Percentiles rank a stretch among this genome's conserved stretches.
Evolutionary conservation across 1,140 invertebrate species (phyloP).

Genomic region (Sipha flava): DNA sequence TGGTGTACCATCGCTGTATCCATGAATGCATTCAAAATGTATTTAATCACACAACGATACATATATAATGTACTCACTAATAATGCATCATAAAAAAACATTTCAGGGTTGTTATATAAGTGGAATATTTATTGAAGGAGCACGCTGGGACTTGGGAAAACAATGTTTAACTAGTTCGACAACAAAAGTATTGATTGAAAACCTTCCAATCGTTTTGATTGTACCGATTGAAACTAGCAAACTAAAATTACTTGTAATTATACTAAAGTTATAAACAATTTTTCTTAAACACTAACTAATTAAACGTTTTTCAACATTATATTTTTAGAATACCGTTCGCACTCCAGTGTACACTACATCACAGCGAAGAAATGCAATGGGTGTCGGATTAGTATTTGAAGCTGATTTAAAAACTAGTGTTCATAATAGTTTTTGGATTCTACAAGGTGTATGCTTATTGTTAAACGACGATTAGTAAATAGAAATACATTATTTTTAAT

Average conservation of each 20-base stretch:
- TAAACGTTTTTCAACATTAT: too few relatives aligned
- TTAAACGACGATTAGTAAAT: conserved; percentile 60
- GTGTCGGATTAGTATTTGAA: conserved; percentile 81
- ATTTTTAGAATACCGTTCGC: conserved; percentile 68
- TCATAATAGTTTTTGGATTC: conserved; percentile 75
- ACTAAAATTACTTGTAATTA: conserved; percentile 51
- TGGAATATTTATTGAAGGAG: conserved; percentile 85
- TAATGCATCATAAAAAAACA: too few relatives aligned
- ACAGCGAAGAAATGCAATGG: conserved; percentile 73
- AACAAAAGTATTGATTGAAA: conserved; percentile 76
- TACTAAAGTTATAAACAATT: too few relatives aligned
- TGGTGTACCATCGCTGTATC: too few relatives aligned
- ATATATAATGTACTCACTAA: too few relatives aligned
- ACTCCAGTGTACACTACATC: conserved; percentile 85
- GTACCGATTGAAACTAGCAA: conserved; percentile 77
- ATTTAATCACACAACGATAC: too few relatives aligned
- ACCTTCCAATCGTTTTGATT: conserved; percentile 71
- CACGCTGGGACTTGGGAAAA: conserved; percentile 67
- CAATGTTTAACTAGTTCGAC: conserved; percentile 62
- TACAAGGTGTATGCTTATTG: conserved; percentile 77
- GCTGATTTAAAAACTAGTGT: conserved; percentile 70
- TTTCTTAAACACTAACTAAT: too few relatives aligned
- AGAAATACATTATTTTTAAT: too few relatives aligned
- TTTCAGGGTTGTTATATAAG: conserved; percentile 65
- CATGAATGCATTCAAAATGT: too few relatives aligned